Conservation (phyloP, 2,113 vertebrate species). For the Sinocyclocheilus maitianheensis region DNA sequence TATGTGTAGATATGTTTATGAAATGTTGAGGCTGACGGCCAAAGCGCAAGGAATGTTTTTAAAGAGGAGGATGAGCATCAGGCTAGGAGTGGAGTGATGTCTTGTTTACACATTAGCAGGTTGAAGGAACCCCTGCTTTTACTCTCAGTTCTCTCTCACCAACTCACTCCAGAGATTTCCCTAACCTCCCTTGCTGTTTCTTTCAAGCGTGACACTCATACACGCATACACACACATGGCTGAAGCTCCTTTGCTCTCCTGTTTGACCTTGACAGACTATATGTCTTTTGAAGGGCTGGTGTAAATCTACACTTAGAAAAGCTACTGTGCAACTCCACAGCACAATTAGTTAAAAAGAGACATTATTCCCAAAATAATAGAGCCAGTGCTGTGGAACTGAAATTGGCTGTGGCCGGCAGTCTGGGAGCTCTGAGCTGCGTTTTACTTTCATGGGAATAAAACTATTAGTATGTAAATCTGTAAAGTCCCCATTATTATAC, state of each 20-base stretch:
- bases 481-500: slow-evolving; percentile 73
- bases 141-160: slow-evolving; percentile 62
- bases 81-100: slow-evolving; percentile 89
- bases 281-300: slow-evolving; percentile 34
- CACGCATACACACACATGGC: slow-evolving; percentile 29
- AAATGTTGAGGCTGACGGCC: slow-evolving; percentile 58
- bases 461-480: slow-evolving; percentile 81
- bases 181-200: slow-evolving; percentile 59
- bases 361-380: slow-evolving; percentile 54
- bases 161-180: slow-evolving; percentile 59
- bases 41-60: slow-evolving; percentile 62
- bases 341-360: slow-evolving; percentile 59
- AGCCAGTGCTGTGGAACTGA: slow-evolving; percentile 48
- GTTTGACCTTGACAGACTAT: slow-evolving; percentile 52
- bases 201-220: slow-evolving; percentile 26
- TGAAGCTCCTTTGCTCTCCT: slow-evolving; percentile 31
- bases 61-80: slow-evolving; percentile 86
- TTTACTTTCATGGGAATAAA: slow-evolving; percentile 65
- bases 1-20: slow-evolving; percentile 71
- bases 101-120: slow-evolving; percentile 92
- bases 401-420: slow-evolving; percentile 50
- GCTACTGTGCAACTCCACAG: slow-evolving; percentile 20
- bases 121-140: slow-evolving; percentile 64
- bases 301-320: slow-evolving; percentile 38
- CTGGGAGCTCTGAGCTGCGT: slow-evolving; percentile 44